Conservation (phyloP, 1,140 invertebrate genomes). For the Saccostrea glomerata region DNA sequence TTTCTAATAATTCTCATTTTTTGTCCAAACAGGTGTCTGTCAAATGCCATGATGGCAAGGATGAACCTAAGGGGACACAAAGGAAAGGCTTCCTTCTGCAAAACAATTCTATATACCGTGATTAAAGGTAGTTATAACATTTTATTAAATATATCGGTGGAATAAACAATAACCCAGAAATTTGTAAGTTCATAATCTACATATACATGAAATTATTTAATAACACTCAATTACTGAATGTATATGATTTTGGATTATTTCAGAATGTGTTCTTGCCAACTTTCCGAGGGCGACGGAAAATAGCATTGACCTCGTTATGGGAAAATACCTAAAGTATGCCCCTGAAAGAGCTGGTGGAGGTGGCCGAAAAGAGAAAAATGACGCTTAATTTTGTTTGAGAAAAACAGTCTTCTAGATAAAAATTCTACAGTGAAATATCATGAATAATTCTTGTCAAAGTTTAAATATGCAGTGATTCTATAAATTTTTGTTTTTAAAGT, state of each 20-base stretch:
- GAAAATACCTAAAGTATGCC: neutral
- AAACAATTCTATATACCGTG: neutral
- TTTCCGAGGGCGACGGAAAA: neutral
- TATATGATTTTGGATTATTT: too few relatives aligned
- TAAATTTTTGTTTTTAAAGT: constrained; percentile 1
- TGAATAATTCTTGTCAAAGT: neutral
- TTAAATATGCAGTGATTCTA: neutral
- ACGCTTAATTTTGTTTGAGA: neutral
- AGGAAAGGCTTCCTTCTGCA: neutral
- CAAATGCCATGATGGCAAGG: too few relatives aligned
- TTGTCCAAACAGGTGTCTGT: too few relatives aligned
- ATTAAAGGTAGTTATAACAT: neutral
- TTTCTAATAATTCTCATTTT: too few relatives aligned
- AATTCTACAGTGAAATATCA: too few relatives aligned
- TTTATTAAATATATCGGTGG: neutral
- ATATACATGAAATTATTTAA: neutral
- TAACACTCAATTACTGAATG: neutral
- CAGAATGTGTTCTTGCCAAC: neutral
- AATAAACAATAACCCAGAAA: neutral
- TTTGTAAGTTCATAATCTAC: neutral
- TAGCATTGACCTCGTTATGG: neutral
- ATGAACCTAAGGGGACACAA: neutral
- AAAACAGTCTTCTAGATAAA: neutral
- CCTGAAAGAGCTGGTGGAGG: neutral
- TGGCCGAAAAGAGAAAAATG: constrained; percentile 5